These are phyloP conservation scores for Galerucella nymphaeae DNA, from an alignment of 2,888 invertebrate genomes.

Conservation along the genomic window DNA sequence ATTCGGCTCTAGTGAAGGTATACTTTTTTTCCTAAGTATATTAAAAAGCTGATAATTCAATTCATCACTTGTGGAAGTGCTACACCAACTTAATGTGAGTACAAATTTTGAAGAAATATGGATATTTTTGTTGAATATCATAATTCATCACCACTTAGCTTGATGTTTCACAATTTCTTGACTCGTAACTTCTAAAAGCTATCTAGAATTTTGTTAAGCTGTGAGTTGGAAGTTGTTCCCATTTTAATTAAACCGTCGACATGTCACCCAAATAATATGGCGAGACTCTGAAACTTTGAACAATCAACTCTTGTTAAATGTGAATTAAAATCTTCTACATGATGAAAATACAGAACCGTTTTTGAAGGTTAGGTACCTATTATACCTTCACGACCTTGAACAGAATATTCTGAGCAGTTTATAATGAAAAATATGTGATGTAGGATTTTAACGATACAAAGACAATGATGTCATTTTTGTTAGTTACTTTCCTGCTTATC, in stretches of 20 bases:
- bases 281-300: not conserved
- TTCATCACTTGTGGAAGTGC: no score
- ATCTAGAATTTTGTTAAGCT: not conserved
- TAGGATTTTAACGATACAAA: no score
- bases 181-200: not conserved
- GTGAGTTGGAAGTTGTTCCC: not conserved
- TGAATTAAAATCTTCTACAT: not conserved
- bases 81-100: no score
- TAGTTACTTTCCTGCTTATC: no score
- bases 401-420: no score
- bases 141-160: not conserved
- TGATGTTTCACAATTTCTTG: not conserved
- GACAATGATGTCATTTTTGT: no score
- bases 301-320: conserved; percentile 8
- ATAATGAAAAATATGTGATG: not conserved
- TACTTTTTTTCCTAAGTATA: no score
- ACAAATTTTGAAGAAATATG: not conserved
- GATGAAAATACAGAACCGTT: not conserved
- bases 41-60: no score
- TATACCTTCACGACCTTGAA: not conserved
- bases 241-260: conserved; percentile 8
- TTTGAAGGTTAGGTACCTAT: not conserved
- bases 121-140: not conserved
- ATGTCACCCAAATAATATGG: not conserved
- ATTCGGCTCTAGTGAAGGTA: no score